Evolutionary conservation across 2,113 vertebrate genomes (phyloP).

Genomic region (Lates calcarifer): DNA sequence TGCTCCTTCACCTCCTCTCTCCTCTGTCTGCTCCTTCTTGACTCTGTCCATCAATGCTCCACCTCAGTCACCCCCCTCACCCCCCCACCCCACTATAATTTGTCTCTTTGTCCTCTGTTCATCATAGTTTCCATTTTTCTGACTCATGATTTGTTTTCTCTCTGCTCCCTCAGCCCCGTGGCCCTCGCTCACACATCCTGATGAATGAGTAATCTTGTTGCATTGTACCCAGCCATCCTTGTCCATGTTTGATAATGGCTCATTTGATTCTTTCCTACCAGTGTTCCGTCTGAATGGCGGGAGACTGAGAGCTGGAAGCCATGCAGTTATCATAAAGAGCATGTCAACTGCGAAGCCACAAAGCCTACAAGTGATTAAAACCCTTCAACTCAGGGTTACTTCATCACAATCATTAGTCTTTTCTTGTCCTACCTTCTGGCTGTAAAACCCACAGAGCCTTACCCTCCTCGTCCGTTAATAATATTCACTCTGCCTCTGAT

Average conservation of each 20-base stretch:
- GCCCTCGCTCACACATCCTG: constrained; percentile 48
- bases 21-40: constrained; percentile 76
- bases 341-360: constrained; percentile 76
- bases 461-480: constrained; percentile 76
- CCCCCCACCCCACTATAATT: constrained; percentile 32
- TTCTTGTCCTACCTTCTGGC: constrained; percentile 79
- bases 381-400: constrained; percentile 81
- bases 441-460: constrained; percentile 77
- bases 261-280: constrained; percentile 67
- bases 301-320: constrained; percentile 63
- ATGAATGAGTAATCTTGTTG: constrained; percentile 67
- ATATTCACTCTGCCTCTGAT: constrained; percentile 83
- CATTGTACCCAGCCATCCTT: constrained; percentile 66
- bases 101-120: constrained; percentile 64
- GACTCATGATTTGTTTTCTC: constrained; percentile 51
- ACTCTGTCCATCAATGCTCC: constrained; percentile 73
- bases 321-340: constrained; percentile 76
- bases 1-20: constrained; percentile 73
- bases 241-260: constrained; percentile 70
- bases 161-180: constrained; percentile 19
- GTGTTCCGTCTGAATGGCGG: constrained; percentile 42
- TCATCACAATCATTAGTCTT: constrained; percentile 82
- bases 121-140: constrained; percentile 35
- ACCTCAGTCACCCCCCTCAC: constrained; percentile 62
- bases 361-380: constrained; percentile 84